A percentile compares a stretch with the other conserved stretches of the same genome.
phyloP scores from a whole-genome alignment of 1,140 invertebrate genomes.

The Parapsyche elsis region DNA sequence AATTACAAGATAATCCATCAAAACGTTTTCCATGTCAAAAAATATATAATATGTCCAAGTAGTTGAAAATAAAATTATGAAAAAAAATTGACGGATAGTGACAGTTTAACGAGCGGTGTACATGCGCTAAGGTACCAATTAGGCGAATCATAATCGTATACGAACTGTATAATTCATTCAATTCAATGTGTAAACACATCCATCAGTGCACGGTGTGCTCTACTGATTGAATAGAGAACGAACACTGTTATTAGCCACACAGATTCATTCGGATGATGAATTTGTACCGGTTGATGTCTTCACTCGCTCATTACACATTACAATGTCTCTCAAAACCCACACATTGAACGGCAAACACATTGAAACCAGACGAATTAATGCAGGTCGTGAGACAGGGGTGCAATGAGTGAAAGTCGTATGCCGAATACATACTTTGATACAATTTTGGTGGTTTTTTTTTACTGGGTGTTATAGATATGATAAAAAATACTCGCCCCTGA shows the following conservation, averaged over 20 bases:
- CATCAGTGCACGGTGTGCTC: not conserved
- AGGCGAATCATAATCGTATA: not conserved
- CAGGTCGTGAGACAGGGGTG: too few relatives aligned
- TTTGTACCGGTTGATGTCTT: not conserved
- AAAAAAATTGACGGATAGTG: not conserved
- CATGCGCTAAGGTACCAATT: not conserved
- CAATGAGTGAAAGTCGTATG: too few relatives aligned
- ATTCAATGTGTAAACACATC: not conserved
- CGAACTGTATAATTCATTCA: not conserved
- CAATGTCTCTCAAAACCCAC: too few relatives aligned
- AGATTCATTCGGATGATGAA: not conserved
- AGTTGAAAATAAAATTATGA: not conserved
- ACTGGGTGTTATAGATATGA: not conserved
- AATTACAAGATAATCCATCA: too few relatives aligned
- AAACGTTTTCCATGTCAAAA: too few relatives aligned
- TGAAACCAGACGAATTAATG: too few relatives aligned
- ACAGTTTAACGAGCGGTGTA: constrained; percentile 3
- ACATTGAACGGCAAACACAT: too few relatives aligned
- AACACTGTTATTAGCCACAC: not conserved
- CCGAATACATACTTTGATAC: too few relatives aligned
- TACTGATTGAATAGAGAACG: not conserved
- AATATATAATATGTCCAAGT: too few relatives aligned
- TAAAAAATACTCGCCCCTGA: constrained; percentile 78
- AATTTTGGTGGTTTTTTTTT: too few relatives aligned
- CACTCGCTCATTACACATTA: not conserved